phyloP scores from a whole-genome alignment of 2,888 invertebrate genomes.

The Tachina lurida region DNA sequence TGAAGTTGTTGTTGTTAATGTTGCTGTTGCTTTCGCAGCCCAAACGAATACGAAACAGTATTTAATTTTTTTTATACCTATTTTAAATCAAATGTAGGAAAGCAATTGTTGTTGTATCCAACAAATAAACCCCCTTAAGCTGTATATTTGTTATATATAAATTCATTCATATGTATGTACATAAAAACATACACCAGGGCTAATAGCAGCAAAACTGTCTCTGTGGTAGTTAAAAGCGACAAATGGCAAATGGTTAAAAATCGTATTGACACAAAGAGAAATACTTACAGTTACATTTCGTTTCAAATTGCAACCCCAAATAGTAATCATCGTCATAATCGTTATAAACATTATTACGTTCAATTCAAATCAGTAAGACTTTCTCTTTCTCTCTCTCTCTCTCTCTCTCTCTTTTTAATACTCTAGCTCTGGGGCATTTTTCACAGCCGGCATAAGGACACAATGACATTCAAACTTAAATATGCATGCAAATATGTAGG shows the following conservation, averaged over 20 bases:
- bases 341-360: slow-evolving; percentile 21
- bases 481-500: not conserved
- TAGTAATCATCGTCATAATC: slow-evolving; percentile 50
- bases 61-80: slow-evolving; percentile 14
- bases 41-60: slow-evolving; percentile 64
- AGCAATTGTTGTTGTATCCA: slow-evolving; percentile 42
- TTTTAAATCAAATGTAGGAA: slow-evolving; percentile 40
- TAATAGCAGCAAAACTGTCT: slow-evolving; percentile 22
- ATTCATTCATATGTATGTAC: not conserved
- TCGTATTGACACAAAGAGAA: slow-evolving; percentile 62
- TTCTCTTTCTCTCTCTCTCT: slow-evolving; percentile 22
- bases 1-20: slow-evolving; percentile 33
- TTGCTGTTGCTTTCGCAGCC: slow-evolving; percentile 45
- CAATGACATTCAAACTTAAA: slow-evolving; percentile 29
- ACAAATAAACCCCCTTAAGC: slow-evolving; percentile 66
- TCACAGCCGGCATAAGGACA: slow-evolving; percentile 19
- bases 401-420: not conserved
- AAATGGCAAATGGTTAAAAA: slow-evolving; percentile 53
- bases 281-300: slow-evolving; percentile 57
- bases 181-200: not conserved
- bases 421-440: not conserved
- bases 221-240: slow-evolving; percentile 44
- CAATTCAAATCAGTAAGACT: slow-evolving; percentile 31
- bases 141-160: slow-evolving; percentile 28
- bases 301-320: slow-evolving; percentile 65